A percentile compares a stretch with the other conserved stretches of the same genome.
Evolutionary conservation across 2,888 invertebrate species (phyloP).

Genomic region (Lepeophtheirus nordmannii): DNA sequence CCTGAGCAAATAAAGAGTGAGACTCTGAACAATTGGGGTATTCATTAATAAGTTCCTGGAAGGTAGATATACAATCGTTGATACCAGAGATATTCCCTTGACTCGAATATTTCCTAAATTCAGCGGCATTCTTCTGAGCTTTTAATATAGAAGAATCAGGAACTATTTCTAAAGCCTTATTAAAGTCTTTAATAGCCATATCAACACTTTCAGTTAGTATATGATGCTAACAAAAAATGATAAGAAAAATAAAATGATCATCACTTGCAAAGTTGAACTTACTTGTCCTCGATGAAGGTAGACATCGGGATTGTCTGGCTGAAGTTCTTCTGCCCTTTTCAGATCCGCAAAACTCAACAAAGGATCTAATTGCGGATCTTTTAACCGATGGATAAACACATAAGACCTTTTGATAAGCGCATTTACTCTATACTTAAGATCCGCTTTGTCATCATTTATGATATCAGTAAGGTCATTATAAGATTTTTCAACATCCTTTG

Average conservation of each 20-base stretch:
- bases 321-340: constrained; percentile 53
- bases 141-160: constrained; percentile 69
- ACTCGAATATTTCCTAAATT: constrained; percentile 53
- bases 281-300: constrained; percentile 56
- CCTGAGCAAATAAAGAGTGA: constrained; percentile 75
- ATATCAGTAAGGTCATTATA: constrained; percentile 53
- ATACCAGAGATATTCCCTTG: constrained; percentile 32
- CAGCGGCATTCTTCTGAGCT: constrained; percentile 78
- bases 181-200: constrained; percentile 65
- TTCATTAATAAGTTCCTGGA: constrained; percentile 55
- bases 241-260: constrained; percentile 11
- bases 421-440: constrained; percentile 49
- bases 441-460: constrained; percentile 47
- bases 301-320: constrained; percentile 67
- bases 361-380: constrained; percentile 41
- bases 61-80: constrained; percentile 51
- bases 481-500: constrained; percentile 57
- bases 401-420: constrained; percentile 76
- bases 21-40: constrained; percentile 74
- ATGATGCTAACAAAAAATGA: constrained; percentile 47
- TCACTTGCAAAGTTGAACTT: not conserved
- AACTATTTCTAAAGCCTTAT: constrained; percentile 61
- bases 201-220: constrained; percentile 63
- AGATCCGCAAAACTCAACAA: constrained; percentile 50
- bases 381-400: constrained; percentile 52